phyloP scores from a whole-genome alignment of 2,888 invertebrate genomes.

The Thalpophila matura region DNA sequence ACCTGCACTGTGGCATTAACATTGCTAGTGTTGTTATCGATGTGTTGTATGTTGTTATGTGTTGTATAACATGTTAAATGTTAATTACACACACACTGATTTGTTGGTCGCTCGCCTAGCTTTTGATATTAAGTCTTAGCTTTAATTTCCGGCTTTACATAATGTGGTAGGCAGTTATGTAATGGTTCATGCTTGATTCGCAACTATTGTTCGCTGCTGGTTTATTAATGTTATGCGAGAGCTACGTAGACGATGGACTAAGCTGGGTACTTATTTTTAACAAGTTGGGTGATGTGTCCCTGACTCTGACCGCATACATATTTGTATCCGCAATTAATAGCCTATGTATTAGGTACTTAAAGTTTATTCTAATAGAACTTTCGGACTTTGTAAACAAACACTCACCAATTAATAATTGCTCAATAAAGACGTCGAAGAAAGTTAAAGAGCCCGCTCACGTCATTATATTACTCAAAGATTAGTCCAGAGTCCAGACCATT shows the following conservation, averaged over 20 bases:
- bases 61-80: slow-evolving; percentile 62
- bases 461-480: neutral
- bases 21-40: slow-evolving; percentile 48
- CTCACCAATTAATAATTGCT: slow-evolving; percentile 19
- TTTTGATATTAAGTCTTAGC: slow-evolving; percentile 48
- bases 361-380: too few relatives aligned
- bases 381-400: slow-evolving; percentile 1
- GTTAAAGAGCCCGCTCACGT: neutral
- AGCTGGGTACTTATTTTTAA: neutral
- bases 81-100: slow-evolving; percentile 63
- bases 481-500: neutral
- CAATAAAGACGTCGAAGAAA: neutral
- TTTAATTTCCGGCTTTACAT: slow-evolving; percentile 55
- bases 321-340: too few relatives aligned
- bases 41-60: slow-evolving; percentile 50
- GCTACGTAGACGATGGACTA: slow-evolving; percentile 4
- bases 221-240: neutral
- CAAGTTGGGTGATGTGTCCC: too few relatives aligned
- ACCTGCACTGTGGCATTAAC: slow-evolving; percentile 19
- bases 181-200: slow-evolving; percentile 25
- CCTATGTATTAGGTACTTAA: too few relatives aligned
- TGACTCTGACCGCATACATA: too few relatives aligned
- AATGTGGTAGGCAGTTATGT: slow-evolving; percentile 33
- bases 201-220: slow-evolving; percentile 39
- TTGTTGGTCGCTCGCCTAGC: slow-evolving; percentile 43